Evolutionary conservation across 2,113 vertebrate species (phyloP).

Genomic region (Burhinus bistriatus): DNA sequence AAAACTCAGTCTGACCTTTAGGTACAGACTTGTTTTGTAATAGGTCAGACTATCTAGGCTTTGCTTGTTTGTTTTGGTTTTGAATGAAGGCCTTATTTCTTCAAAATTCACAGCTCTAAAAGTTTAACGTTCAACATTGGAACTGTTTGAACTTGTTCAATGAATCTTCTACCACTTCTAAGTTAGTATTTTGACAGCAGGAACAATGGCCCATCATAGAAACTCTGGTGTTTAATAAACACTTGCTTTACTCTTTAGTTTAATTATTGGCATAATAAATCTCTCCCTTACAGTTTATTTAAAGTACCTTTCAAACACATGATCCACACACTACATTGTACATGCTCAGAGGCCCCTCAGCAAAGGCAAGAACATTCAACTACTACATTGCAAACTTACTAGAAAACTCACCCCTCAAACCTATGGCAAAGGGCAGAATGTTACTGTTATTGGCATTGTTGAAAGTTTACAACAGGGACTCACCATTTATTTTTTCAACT

Average conservation of each 20-base stretch:
- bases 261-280: neutral
- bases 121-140: neutral
- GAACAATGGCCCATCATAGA: neutral
- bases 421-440: neutral
- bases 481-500: neutral
- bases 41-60: neutral
- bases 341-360: neutral
- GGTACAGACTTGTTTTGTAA: neutral
- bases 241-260: neutral
- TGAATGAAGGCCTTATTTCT: neutral
- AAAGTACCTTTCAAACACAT: neutral
- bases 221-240: neutral
- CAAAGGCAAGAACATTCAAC: neutral
- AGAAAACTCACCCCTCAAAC: neutral
- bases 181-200: neutral
- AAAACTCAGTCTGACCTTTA: neutral
- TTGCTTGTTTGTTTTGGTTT: neutral
- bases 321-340: neutral
- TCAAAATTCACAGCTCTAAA: neutral
- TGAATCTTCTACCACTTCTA: neutral
- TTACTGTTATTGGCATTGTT: neutral
- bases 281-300: neutral
- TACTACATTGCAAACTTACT: neutral
- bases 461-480: neutral
- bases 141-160: neutral